These are phyloP conservation scores for Panulirus ornatus DNA, from an alignment of 1,140 invertebrate genomes.

Conservation along the genomic window DNA sequence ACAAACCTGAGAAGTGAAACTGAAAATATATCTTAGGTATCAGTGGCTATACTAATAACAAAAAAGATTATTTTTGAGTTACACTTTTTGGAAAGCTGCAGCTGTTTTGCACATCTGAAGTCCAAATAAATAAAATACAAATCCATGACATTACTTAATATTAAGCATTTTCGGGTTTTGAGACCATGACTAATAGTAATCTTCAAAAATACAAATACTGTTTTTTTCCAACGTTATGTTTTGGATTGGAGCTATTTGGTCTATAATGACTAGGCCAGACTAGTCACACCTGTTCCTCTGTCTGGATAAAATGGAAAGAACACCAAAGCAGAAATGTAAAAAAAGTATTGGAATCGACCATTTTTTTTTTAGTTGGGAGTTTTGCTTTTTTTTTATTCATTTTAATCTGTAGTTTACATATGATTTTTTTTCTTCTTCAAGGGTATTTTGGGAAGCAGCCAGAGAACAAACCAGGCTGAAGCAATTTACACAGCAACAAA, in stretches of 20 bases:
- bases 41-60: not conserved
- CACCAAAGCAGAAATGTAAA: not conserved
- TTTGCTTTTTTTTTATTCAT: not conserved
- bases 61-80: not conserved
- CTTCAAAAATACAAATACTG: not conserved
- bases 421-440: too few relatives aligned
- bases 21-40: not conserved
- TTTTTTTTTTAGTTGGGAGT: not conserved
- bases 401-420: too few relatives aligned
- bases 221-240: not conserved
- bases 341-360: not conserved
- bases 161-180: not conserved
- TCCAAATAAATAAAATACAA: not conserved
- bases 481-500: not conserved
- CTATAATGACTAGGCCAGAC: not conserved
- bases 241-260: slow-evolving; percentile 9
- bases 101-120: not conserved
- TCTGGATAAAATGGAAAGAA: not conserved
- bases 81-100: not conserved
- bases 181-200: not conserved
- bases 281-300: slow-evolving; percentile 1
- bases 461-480: not conserved
- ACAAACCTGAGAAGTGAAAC: slow-evolving; percentile 4
- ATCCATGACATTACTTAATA: not conserved
- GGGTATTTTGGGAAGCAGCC: too few relatives aligned